phyloP scores from a whole-genome alignment of 2,797 vertebrate species.

The Rousettus madagascariensis region DNA sequence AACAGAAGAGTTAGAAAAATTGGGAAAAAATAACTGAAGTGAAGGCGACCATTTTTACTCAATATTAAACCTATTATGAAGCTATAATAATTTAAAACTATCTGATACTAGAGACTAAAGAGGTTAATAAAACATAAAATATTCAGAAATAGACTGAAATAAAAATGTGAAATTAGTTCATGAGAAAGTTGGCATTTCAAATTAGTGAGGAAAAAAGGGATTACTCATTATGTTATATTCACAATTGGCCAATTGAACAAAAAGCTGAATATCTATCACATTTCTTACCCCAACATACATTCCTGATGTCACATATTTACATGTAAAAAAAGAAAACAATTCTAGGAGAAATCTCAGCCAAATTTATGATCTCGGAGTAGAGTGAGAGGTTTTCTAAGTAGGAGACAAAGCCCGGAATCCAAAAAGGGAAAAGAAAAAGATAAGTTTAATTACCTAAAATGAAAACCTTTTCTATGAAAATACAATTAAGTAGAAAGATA shows the following conservation, averaged over 20 bases:
- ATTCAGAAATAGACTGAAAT: constrained; percentile 9
- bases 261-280: background rate
- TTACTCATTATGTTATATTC: background rate
- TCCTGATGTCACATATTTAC: background rate
- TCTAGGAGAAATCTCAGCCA: constrained; percentile 5
- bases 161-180: constrained; percentile 1
- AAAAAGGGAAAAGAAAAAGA: background rate
- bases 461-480: constrained; percentile 31
- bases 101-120: background rate
- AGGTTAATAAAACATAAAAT: constrained; percentile 19
- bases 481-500: background rate
- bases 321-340: background rate
- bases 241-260: background rate
- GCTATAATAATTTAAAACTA: constrained; percentile 45
- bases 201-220: background rate
- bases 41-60: background rate
- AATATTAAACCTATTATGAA: constrained; percentile 38
- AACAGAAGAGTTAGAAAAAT: background rate
- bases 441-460: background rate
- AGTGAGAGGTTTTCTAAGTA: background rate
- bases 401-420: background rate
- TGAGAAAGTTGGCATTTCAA: constrained; percentile 45
- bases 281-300: constrained; percentile 7
- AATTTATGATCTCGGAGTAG: background rate
- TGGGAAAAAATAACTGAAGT: constrained; percentile 23